A percentile compares a stretch with the other conserved stretches of the same genome.
These are phyloP conservation scores for Calonectris borealis DNA, from an alignment of 2,113 vertebrate species.

Conservation along the genomic window DNA sequence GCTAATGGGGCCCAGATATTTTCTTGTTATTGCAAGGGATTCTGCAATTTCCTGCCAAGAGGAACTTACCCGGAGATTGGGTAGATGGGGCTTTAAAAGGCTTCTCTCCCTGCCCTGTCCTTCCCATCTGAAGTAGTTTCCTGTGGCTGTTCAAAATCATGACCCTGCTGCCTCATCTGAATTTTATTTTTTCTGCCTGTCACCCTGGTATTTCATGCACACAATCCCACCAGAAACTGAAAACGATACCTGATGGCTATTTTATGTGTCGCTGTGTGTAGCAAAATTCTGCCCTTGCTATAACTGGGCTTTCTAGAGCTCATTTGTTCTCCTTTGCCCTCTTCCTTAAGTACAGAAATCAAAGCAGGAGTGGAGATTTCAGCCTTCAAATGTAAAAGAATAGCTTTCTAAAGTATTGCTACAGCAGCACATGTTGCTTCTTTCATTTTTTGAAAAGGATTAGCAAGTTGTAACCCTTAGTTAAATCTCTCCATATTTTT, in stretches of 20 bases:
- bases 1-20: background rate
- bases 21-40: constrained; percentile 9
- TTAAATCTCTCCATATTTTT: background rate
- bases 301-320: background rate
- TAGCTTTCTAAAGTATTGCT: background rate
- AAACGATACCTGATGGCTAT: background rate
- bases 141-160: background rate
- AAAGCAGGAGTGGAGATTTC: background rate
- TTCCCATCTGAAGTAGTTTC: background rate
- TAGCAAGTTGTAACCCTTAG: background rate
- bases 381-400: background rate
- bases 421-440: background rate
- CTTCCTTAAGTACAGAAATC: background rate
- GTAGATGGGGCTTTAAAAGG: background rate
- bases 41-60: constrained; percentile 44
- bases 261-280: background rate
- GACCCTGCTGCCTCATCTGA: background rate
- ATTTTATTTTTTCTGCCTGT: background rate
- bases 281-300: background rate
- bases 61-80: background rate
- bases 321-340: background rate
- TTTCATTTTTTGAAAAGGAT: background rate
- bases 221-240: background rate
- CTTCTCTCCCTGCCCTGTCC: background rate
- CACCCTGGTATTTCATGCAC: background rate